Conservation (phyloP, 2,797 vertebrate species). For the Urocyon cinereoargenteus region DNA sequence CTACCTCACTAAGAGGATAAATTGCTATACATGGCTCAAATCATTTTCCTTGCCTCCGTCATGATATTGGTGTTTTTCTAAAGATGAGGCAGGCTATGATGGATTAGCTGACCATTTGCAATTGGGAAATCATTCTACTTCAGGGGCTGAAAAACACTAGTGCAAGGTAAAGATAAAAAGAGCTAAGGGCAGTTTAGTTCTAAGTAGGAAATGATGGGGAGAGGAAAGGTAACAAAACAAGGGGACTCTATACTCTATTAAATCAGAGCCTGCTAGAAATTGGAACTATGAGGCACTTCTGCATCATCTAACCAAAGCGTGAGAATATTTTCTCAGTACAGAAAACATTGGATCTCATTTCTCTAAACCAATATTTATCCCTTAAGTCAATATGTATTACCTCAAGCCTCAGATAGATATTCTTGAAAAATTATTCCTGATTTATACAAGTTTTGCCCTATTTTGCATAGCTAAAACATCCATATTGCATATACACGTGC, state of each 20-base stretch:
- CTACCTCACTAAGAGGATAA: neutral
- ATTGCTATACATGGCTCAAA: neutral
- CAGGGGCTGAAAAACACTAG: neutral
- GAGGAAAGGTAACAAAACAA: neutral
- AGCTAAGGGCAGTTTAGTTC: neutral
- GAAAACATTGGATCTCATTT: neutral
- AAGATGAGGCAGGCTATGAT: neutral
- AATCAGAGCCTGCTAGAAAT: neutral
- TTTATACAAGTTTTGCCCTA: neutral
- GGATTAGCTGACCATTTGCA: neutral
- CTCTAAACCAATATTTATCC: neutral
- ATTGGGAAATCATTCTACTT: neutral
- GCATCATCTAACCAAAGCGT: neutral
- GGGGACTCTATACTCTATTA: neutral
- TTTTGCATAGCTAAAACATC: slow-evolving; percentile 52
- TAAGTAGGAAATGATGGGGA: neutral
- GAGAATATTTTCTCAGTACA: slow-evolving; percentile 16
- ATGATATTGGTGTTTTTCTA: too few species aligned
- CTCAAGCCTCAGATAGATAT: neutral
- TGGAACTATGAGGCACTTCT: neutral
- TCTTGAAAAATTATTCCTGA: neutral
- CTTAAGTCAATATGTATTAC: slow-evolving; percentile 26
- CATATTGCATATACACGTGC: neutral
- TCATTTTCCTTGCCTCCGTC: neutral
- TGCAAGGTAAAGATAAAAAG: neutral